Evolutionary conservation across 2,797 vertebrate species (phyloP).

Genomic region (Coluber constrictor): DNA sequence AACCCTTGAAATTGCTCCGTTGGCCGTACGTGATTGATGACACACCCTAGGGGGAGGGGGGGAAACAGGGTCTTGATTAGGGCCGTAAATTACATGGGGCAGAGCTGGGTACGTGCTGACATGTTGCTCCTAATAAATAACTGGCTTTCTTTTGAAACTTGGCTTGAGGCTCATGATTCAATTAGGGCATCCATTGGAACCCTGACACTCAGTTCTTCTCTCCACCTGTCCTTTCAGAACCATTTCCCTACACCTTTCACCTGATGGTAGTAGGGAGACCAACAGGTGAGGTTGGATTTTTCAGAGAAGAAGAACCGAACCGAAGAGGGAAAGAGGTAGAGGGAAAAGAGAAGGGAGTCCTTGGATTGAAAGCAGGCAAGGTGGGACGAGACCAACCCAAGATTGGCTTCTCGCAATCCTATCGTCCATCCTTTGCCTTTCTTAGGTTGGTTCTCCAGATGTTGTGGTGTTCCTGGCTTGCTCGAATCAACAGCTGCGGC

Average conservation of each 20-base stretch:
- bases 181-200: no score
- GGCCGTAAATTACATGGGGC: no score
- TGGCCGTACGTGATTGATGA: no score
- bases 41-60: no score
- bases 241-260: neutral
- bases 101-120: no score
- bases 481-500: constrained; percentile 65
- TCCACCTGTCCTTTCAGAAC: neutral
- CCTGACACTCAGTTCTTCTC: neutral
- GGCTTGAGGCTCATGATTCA: no score
- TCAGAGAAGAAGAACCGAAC: neutral
- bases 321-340: neutral
- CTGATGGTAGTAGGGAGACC: neutral
- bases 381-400: neutral
- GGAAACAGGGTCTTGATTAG: no score
- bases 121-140: no score
- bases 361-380: no score
- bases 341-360: neutral
- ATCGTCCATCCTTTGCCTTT: neutral
- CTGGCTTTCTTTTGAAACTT: no score
- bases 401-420: neutral
- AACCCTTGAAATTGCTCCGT: no score
- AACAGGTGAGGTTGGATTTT: neutral
- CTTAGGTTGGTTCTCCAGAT: constrained; percentile 67
- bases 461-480: constrained; percentile 67